phyloP scores from a whole-genome alignment of 2,113 vertebrate species.

The Hirundichthys speculiger region DNA sequence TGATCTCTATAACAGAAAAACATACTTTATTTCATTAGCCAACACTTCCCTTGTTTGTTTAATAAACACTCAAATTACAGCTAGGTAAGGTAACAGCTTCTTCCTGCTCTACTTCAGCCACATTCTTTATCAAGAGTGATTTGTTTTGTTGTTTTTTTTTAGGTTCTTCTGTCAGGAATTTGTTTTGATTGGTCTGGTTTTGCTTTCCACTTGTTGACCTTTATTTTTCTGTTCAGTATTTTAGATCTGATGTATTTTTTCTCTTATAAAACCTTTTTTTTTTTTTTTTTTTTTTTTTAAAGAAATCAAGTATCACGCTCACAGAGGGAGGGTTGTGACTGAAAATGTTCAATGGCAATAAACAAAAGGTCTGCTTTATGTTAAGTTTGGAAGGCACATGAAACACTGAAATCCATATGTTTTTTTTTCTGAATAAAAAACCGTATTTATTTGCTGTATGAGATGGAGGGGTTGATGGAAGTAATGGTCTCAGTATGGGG shows the following conservation, averaged over 20 bases:
- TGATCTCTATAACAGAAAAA: background rate
- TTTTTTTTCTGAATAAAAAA: slow-evolving; percentile 34
- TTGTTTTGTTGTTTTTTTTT: too few relatives aligned
- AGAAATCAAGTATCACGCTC: background rate
- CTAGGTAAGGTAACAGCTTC: slow-evolving; percentile 47
- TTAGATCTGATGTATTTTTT: slow-evolving; percentile 11
- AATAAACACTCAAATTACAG: slow-evolving; percentile 4
- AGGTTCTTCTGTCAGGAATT: slow-evolving; percentile 13
- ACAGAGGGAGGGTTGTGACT: slow-evolving; percentile 11
- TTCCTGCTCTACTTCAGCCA: slow-evolving; percentile 79
- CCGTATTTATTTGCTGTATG: slow-evolving; percentile 56
- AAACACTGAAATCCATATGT: slow-evolving; percentile 43
- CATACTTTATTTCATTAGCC: background rate
- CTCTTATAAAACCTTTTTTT: slow-evolving; percentile 18
- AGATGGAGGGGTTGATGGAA: slow-evolving; percentile 18
- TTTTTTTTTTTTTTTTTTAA: background rate
- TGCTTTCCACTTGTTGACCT: too few relatives aligned
- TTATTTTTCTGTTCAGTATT: slow-evolving; percentile 12
- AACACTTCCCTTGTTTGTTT: background rate
- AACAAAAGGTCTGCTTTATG: slow-evolving; percentile 48
- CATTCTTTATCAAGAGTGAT: slow-evolving; percentile 1
- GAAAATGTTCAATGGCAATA: slow-evolving; percentile 51
- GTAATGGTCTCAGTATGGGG: slow-evolving; percentile 57
- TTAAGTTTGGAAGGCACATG: slow-evolving; percentile 25
- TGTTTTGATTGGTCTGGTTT: too few relatives aligned